A percentile compares a stretch with the other conserved stretches of the same genome.
These are phyloP conservation scores for Pandion haliaetus DNA, from an alignment of 2,113 vertebrate species.

Conservation along the genomic window DNA sequence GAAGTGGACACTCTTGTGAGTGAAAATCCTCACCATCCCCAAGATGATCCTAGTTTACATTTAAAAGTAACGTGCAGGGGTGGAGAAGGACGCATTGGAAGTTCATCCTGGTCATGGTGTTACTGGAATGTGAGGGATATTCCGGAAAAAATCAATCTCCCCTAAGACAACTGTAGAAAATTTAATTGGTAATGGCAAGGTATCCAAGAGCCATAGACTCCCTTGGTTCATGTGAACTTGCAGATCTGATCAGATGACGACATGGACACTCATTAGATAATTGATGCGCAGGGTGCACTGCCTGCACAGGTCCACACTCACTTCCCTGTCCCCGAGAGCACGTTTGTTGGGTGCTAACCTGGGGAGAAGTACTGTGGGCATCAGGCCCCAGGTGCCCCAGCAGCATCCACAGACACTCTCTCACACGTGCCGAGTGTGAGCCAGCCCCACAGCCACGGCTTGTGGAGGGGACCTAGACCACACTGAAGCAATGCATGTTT, in stretches of 20 bases:
- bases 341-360: fast-evolving
- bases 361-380: background rate
- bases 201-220: background rate
- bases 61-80: background rate
- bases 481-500: fast-evolving
- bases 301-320: fast-evolving
- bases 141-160: background rate
- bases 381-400: too few relatives aligned
- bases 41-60: background rate
- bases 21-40: background rate
- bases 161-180: background rate
- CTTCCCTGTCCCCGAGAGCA: background rate
- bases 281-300: fast-evolving
- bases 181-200: background rate
- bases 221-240: too few relatives aligned
- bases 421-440: fast-evolving
- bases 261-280: fast-evolving
- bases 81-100: background rate
- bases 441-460: fast-evolving
- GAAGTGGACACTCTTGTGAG: background rate
- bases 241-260: background rate
- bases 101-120: background rate
- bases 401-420: background rate
- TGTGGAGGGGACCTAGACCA: background rate
- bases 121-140: background rate